phyloP scores from a whole-genome alignment of 1,140 invertebrate genomes.

The Babylonia areolata region DNA sequence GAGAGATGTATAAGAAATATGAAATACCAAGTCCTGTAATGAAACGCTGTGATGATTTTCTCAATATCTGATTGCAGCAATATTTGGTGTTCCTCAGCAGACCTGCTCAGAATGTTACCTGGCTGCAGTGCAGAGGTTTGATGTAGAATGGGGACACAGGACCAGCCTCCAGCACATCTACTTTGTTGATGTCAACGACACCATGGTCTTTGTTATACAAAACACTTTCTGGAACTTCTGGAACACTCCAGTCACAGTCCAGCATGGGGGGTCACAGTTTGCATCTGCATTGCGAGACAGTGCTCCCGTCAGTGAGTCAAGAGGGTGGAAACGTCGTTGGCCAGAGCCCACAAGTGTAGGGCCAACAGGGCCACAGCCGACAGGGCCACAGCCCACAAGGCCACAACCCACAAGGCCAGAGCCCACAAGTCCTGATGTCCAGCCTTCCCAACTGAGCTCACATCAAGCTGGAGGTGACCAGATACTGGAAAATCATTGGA shows the following conservation, averaged over 20 bases:
- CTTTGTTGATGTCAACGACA: slow-evolving; percentile 51
- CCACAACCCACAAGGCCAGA: neutral
- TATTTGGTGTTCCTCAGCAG: slow-evolving; percentile 52
- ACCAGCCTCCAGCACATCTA: slow-evolving; percentile 44
- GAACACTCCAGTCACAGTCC: neutral
- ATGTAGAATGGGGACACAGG: neutral
- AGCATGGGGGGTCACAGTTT: neutral
- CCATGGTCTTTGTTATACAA: slow-evolving; percentile 45
- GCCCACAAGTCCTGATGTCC: neutral
- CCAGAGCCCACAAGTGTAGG: neutral
- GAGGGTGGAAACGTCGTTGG: too few species aligned
- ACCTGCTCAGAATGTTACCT: slow-evolving; percentile 49
- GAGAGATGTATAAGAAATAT: too few species aligned
- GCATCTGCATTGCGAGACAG: too few species aligned
- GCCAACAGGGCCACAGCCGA: neutral
- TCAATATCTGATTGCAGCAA: slow-evolving; percentile 39
- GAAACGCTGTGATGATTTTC: neutral
- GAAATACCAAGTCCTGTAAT: too few species aligned
- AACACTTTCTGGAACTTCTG: slow-evolving; percentile 1
- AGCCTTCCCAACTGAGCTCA: too few species aligned
- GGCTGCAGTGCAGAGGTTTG: slow-evolving; percentile 36
- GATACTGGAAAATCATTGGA: neutral
- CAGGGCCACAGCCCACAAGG: neutral
- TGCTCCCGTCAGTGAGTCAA: too few species aligned
- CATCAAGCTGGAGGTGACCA: neutral